Evolutionary conservation across 2,888 invertebrate genomes (phyloP), one percentile per base, ranked within the genome.

Genomic region (Thumatha senex): DNA sequence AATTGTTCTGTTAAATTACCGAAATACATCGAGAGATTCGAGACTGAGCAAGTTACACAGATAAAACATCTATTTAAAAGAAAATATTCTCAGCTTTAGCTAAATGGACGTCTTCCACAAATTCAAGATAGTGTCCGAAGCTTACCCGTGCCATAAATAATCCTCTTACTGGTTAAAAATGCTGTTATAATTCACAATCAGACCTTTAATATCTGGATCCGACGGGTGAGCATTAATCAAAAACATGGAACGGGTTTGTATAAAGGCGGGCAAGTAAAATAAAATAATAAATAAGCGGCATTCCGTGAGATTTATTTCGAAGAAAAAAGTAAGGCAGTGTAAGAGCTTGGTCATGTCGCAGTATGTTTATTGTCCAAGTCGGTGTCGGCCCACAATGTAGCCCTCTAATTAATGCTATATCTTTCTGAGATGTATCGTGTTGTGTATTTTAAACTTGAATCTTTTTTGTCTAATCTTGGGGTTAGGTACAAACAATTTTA

Each of bases 231-330:
- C 81, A 89, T 90, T 89, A 89, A 90, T 90, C 89, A 90, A 85
- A 85, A 75, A 76, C 78, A 76, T 77, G 71, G 75, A 90, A 90
- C 89, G 72, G 84, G 90, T 89, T 88, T 77, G 64, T 80, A 87
- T 78, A 89, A 88, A 87, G 82, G 82, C 82, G 78, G 80, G 81
- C 80, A 74, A 82, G 79, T 81, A 79, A 86, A 87, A 90, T 87
- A 89, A 89, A 90, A 91, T 90, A 89, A 90, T 89, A 89, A 89
- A 91, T 89, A 89, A 87, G 81, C 75, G 77, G 78, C 84, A 84
- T 87, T 85, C 82, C 77, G 80, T 83, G 83, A 89, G 91, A 91
- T 90, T 90, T 91, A 90, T 91, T 88, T 87, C 81, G 78, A 80
- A 82, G 87, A 85, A 90, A 88, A 84, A 88, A 82, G 74, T 73